Conservation (phyloP, 64 coral and sea anemone species). For the Montipora foliosa region DNA sequence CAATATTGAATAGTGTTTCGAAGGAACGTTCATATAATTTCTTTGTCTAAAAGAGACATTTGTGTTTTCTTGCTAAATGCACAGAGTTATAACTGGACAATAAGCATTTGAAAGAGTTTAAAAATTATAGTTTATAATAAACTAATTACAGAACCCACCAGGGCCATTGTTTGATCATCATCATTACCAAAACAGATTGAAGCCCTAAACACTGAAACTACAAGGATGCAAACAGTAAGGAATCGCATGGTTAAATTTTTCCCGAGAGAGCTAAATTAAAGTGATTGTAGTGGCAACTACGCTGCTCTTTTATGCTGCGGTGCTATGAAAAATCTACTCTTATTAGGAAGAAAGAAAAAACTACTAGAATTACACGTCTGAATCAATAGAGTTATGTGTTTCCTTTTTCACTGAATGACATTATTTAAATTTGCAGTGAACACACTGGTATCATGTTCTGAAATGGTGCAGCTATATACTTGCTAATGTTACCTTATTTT, state of each 20-base stretch:
- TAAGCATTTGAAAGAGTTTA: no score
- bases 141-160: neutral
- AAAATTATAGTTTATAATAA: neutral
- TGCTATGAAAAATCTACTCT: neutral
- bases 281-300: neutral
- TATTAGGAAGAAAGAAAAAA: neutral
- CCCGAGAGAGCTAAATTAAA: neutral
- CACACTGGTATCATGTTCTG: neutral
- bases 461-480: neutral
- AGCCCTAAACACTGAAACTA: neutral
- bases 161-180: conserved; percentile 8
- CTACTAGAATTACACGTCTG: neutral
- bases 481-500: neutral
- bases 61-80: no score
- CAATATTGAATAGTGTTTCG: no score
- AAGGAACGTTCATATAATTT: no score
- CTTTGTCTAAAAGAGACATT: no score
- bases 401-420: neutral
- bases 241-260: neutral
- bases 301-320: neutral
- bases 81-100: no score
- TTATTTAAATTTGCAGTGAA: neutral
- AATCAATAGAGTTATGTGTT: neutral
- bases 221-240: neutral
- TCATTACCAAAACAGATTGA: neutral